Base-by-base conservation (phyloP, 2,888 invertebrate species). In the Lagria hirta region DNA sequence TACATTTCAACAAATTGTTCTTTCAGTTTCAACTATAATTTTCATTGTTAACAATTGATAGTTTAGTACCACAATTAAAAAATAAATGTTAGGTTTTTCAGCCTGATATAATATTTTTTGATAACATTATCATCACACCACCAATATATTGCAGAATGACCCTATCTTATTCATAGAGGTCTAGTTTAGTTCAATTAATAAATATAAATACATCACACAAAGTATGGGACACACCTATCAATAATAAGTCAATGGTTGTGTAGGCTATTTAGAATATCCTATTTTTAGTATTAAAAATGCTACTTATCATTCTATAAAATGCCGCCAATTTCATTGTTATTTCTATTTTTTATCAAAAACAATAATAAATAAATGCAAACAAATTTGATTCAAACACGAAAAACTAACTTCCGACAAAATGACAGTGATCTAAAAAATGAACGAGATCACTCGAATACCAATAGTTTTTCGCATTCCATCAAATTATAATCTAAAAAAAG, bases 401-500 rank as follows among this genome's bases (percentile, higher is more conserved):
- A n/a, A n/a, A 18, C 20, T 18, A 5, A 18, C 20, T 6, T 18
- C 20, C 20, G 6, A 18, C n/a, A 18, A 18, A 18, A 18, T 18
- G 20, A 5, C 20, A n/a, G 6, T 18, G 20, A 18, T 18, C 5
- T 6, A 6, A n/a, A 18, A 6, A n/a, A 18, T 18, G 20, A 18
- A 18, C n/a, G 6, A 18, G 4, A 18, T 6, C n/a, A 18, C 4
- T 18, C 4, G 6, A 18, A 18, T 6, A 6, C 20, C 20, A 18
- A 5, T 18, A 18, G 20, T 18, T n/a, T 18, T n/a, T n/a, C n/a
- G n/a, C n/a, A n/a, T n/a, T n/a, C n/a, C n/a, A n/a, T n/a, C n/a
- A n/a, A n/a, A n/a, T n/a, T n/a, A n/a, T 65, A 78, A 71, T 66
- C 77, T 77, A 67, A 79, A 77, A 66, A 79, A 71, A 51, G 78